These are phyloP conservation scores for Phaedon cochleariae DNA, from an alignment of 2,888 invertebrate species.

Conservation along the genomic window DNA sequence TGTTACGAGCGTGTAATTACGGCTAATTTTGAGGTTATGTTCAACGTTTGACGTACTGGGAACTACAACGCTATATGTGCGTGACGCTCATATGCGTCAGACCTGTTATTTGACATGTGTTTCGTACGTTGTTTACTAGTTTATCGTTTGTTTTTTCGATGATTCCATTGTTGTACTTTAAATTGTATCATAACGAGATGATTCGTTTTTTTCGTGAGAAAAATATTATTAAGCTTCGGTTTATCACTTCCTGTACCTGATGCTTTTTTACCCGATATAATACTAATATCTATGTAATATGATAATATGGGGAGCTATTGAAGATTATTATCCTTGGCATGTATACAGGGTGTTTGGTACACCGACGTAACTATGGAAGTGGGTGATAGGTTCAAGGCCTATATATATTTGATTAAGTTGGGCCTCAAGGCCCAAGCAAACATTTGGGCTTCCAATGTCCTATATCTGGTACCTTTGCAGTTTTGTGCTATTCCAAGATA, in stretches of 20 bases:
- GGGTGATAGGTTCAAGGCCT: no score
- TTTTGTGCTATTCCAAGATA: no score
- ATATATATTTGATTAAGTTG: no score
- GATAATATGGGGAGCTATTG: no score
- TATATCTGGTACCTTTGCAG: no score
- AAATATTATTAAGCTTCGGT: constrained; percentile 1
- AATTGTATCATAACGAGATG: neutral
- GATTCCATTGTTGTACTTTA: constrained; percentile 16
- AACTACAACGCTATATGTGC: constrained; percentile 35
- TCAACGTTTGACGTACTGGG: constrained; percentile 33
- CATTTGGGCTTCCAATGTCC: no score
- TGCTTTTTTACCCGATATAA: neutral
- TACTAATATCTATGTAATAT: no score
- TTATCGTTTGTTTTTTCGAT: constrained; percentile 33
- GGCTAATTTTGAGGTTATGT: constrained; percentile 42
- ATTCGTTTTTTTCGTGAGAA: neutral
- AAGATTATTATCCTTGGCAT: no score
- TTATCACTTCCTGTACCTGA: neutral
- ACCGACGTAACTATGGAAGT: no score
- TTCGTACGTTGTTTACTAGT: constrained; percentile 33
- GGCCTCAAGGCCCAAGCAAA: no score
- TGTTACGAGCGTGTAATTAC: constrained; percentile 39
- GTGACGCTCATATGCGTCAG: constrained; percentile 33
- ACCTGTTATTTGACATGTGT: constrained; percentile 42
- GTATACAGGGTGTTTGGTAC: no score